These are phyloP conservation scores for Catharus minimus DNA, from an alignment of 2,113 vertebrate species.

Conservation along the genomic window DNA sequence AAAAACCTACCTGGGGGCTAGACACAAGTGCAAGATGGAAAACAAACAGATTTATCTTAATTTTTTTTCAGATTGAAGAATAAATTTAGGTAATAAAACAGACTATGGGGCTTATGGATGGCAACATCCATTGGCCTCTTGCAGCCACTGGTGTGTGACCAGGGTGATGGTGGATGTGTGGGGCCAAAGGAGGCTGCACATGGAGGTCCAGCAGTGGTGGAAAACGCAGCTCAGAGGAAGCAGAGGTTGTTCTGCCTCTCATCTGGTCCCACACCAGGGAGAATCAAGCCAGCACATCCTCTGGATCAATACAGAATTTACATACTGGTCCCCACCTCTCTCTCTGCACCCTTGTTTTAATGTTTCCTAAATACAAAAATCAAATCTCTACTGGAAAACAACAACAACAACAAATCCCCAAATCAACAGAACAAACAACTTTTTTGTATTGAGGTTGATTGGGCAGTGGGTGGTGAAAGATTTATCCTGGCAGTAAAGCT, in stretches of 20 bases:
- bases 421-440: not conserved
- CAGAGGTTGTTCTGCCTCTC: not conserved
- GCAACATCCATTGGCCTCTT: not conserved
- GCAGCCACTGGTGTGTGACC: accelerated
- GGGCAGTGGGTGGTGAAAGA: constrained; percentile 50
- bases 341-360: not conserved
- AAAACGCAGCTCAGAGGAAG: not conserved
- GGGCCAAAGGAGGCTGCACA: not conserved
- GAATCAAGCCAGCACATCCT: constrained; percentile 1
- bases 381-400: not conserved
- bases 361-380: constrained; percentile 1
- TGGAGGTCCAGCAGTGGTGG: not conserved
- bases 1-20: not conserved
- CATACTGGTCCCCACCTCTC: not conserved
- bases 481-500: constrained; percentile 63
- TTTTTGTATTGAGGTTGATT: constrained; percentile 33
- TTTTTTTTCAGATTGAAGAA: not conserved
- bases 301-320: not conserved
- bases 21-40: not conserved
- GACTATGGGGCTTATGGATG: not conserved
- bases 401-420: not conserved
- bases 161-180: not conserved
- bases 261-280: not conserved
- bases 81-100: not conserved
- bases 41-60: not conserved